phyloP scores from a whole-genome alignment of 2,797 vertebrate genomes.

The Glyptemys insculpta region DNA sequence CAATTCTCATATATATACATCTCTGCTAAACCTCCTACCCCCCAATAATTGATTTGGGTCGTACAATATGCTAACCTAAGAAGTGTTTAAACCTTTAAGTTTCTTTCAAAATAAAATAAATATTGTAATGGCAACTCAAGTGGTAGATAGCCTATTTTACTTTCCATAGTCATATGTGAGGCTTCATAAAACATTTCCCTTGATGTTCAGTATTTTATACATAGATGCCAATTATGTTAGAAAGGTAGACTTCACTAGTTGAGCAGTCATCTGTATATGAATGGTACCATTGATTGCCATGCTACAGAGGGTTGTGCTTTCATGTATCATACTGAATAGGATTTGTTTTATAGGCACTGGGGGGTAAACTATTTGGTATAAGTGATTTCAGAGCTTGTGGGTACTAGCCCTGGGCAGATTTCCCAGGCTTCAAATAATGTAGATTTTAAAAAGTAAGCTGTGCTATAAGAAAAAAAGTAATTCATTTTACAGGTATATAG shows the following conservation, averaged over 20 bases:
- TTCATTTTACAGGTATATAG: conserved; percentile 4
- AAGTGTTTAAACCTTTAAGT: not conserved
- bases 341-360: conserved; percentile 43
- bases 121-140: not conserved
- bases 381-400: conserved; percentile 38
- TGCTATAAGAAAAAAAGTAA: not conserved
- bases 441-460: not conserved
- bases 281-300: conserved; percentile 69
- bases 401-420: conserved; percentile 22
- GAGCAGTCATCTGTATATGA: conserved; percentile 64
- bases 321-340: conserved; percentile 70
- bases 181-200: conserved; percentile 70
- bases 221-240: conserved; percentile 63
- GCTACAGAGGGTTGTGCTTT: conserved; percentile 62
- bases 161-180: conserved; percentile 34
- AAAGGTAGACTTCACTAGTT: conserved; percentile 49
- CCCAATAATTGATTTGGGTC: not conserved
- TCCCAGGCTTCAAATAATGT: not conserved
- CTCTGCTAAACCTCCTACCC: not conserved
- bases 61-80: not conserved
- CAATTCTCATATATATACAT: not conserved
- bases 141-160: conserved; percentile 31
- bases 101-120: conserved; percentile 24
- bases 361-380: conserved; percentile 57
- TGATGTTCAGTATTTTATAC: conserved; percentile 65